phyloP scores from a whole-genome alignment of 2,113 vertebrate genomes.

The Ciconia maguari region DNA sequence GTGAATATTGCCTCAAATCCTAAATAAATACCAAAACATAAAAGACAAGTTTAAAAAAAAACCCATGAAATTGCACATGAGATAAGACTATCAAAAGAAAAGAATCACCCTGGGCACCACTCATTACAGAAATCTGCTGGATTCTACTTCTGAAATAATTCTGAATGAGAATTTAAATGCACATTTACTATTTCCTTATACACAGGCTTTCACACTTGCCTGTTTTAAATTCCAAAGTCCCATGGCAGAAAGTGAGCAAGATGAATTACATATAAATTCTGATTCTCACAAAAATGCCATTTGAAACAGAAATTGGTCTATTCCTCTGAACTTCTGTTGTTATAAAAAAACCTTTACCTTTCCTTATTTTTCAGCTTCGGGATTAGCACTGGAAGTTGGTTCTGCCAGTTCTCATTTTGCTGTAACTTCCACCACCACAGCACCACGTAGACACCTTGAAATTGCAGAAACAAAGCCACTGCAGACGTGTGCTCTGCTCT shows the following conservation, averaged over 20 bases:
- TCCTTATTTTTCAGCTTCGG: not conserved
- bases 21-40: not conserved
- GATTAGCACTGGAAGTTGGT: not conserved
- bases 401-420: not conserved
- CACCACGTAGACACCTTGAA: not conserved
- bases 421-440: not conserved
- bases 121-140: not conserved
- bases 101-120: not conserved
- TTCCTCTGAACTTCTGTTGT: not conserved
- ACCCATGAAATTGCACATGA: not conserved
- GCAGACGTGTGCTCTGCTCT: not conserved
- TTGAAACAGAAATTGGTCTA: not conserved
- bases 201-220: not conserved
- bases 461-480: not conserved
- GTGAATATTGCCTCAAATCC: not conserved
- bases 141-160: not conserved
- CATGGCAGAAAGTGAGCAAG: not conserved
- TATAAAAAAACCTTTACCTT: not conserved
- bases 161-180: not conserved
- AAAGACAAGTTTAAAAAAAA: not conserved
- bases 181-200: not conserved
- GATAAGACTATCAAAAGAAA: not conserved
- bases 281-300: not conserved
- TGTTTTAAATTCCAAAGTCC: not conserved
- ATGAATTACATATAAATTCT: not conserved